Base-by-base conservation (phyloP, 2,797 vertebrate species). In the Lepus townsendii region DNA sequence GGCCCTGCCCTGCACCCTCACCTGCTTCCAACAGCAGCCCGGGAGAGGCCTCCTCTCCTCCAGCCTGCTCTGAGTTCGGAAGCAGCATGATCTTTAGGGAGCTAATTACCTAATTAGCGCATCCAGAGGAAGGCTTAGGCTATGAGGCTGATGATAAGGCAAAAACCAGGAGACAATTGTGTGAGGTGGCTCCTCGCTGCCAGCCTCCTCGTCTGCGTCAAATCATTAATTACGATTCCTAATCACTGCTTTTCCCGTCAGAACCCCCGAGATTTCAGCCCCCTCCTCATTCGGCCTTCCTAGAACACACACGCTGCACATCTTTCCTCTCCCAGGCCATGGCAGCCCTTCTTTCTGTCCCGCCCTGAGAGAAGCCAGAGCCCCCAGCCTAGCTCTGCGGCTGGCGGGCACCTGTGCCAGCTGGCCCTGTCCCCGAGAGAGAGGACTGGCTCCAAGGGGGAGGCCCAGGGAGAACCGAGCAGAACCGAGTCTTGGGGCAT, bases 51-150 rank as follows among this genome's bases (percentile, higher is more conserved):
- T 60, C 68, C 47, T 65, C 76, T 79, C 4, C 6, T 63, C 65
- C 57, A 38, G 90, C n/a, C 83, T 13, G 62, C 57, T 12, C 84
- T 80, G 77, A 24, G 1, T 57, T 77, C 80, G 83, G 75, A 89
- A 94, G 95, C 87, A 78, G 80, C 88, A 26, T 2, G 54, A 88
- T 97, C 97, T 97, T 97, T 80, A 77, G 96, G 94, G 95, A 97
- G 90, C 96, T 97, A 95, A 97, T 97, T 97, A 95, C 83, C 97
- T 93, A 95, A 97, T 97, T 96, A 97, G 91, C 30, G 73, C 91
- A 90, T 95, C 93, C 60, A 94, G 94, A 95, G 94, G 80, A 94
- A 97, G 72, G 85, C 88, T 79, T 83, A 94, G 68, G 92, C 90
- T 95, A 86, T 4, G 79, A 95, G 79, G 93, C 93, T 83, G 87